Base-by-base conservation (phyloP, 2,888 invertebrate species). In the Hydraecia micacea region DNA sequence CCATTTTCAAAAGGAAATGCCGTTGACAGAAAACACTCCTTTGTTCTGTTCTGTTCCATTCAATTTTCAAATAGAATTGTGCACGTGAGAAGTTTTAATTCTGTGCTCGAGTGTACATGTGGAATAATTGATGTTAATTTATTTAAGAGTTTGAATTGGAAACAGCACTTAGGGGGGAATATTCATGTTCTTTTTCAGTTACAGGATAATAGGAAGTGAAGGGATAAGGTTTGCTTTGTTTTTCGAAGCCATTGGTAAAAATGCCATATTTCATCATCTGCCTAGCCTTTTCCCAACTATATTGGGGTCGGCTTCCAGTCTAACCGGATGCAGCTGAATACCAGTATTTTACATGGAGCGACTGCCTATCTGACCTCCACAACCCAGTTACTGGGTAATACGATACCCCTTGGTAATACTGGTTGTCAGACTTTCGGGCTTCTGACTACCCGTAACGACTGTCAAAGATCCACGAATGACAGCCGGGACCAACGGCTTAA, bases 11-110 rank as follows among this genome's bases (percentile, higher is more conserved):
- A 93, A 93, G 93, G 94, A 94, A 94, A 93, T 93, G 93, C 93
- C 93, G 93, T 92, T 95, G 95, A 95, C 95, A 95, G 94, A 94
- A 93, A 93, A 93, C 92, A 92, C 92, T 94, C 93, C 95, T 95
- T 95, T 94, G 95, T 96, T 94, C 94, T 92, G 85, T 89, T 93
- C 94, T 93, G 86, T 91, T 55, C 86, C 91, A 86, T 93, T 93
- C 91, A 87, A 91, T 93, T 94, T 93, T 92, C 90, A 91, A 93
- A 92, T 91, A 91, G 91, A 91, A 90, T 90, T 89, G 84, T 88
- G 88, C 90, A 93, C 92, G 92, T 92, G 92, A 88, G 86, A 87
- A 88, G 89, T 86, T 89, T 91, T 89, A 89, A 91, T 90, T 90
- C 88, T 87, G 88, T 72, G 52, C 79, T 78, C 83, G 86, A 89